Percentiles rank a stretch among this genome's conserved stretches.
Conservation (phyloP, 1,140 invertebrate species). For the Diabrotica virgifera region DNA sequence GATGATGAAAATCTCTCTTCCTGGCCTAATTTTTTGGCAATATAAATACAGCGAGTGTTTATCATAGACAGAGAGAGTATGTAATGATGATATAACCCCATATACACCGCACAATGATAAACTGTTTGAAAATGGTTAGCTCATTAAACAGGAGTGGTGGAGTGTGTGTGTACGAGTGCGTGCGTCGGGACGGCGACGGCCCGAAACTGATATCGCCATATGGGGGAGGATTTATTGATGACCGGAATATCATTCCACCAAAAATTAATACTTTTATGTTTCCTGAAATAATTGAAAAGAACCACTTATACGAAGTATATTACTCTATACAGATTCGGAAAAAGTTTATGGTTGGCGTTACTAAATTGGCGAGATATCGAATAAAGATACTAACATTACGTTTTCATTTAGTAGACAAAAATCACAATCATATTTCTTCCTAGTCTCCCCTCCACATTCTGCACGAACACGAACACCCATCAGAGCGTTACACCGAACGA, state of each 20-base stretch:
- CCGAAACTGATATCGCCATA: constrained; percentile 20
- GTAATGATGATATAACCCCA: constrained; percentile 41
- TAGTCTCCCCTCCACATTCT: no score
- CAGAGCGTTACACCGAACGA: no score
- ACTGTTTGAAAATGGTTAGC: constrained; percentile 42
- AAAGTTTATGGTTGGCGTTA: no score
- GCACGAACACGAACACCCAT: no score
- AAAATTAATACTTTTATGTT: not conserved
- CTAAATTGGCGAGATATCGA: no score
- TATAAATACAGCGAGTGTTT: not conserved
- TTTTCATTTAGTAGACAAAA: no score
- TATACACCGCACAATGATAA: constrained; percentile 42
- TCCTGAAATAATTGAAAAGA: no score
- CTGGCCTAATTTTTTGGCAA: not conserved
- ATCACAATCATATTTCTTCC: no score
- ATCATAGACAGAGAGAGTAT: constrained; percentile 28
- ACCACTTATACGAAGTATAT: no score
- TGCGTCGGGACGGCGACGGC: not conserved
- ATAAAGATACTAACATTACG: no score
- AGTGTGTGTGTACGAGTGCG: constrained; percentile 31
- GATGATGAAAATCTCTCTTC: not conserved
- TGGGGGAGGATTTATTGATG: constrained; percentile 10
- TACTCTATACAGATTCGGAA: no score
- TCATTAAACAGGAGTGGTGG: constrained; percentile 36
- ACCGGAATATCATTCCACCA: constrained; percentile 8